These are phyloP conservation scores for Darwinula stevensoni DNA, from an alignment of 2,888 invertebrate species.

Conservation along the genomic window DNA sequence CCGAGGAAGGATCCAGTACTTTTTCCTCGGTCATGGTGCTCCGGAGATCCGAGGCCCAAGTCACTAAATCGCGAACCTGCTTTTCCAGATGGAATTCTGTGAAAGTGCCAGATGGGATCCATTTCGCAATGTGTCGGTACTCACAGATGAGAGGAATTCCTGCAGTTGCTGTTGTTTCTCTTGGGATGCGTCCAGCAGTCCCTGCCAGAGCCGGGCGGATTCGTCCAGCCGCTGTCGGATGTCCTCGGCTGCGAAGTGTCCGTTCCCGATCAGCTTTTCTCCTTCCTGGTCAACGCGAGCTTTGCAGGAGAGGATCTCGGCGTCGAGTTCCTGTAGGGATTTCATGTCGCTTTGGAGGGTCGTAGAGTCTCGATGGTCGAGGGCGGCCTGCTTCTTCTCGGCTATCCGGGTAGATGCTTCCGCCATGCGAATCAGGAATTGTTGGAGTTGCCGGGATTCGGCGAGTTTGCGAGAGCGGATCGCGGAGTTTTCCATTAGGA, in stretches of 20 bases:
- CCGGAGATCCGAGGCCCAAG: conserved; percentile 54
- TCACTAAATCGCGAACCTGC: conserved; percentile 50
- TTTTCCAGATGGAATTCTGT: too few relatives aligned
- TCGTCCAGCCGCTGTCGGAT: conserved; percentile 54
- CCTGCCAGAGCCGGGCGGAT: conserved; percentile 57
- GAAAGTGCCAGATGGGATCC: too few relatives aligned
- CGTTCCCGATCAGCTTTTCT: conserved; percentile 27
- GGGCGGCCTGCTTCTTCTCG: conserved; percentile 71
- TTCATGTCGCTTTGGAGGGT: conserved; percentile 91
- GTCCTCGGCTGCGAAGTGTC: conserved; percentile 67
- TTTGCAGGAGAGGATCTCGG: conserved; percentile 68
- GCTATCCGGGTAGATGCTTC: conserved; percentile 72
- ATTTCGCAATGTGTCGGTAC: too few relatives aligned
- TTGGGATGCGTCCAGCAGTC: conserved; percentile 47
- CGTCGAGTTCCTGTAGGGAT: conserved; percentile 81
- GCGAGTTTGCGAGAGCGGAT: conserved; percentile 38
- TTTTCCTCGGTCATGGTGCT: conserved; percentile 44
- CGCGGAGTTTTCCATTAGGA: conserved; percentile 31
- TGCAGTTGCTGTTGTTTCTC: conserved; percentile 53
- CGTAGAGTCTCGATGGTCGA: conserved; percentile 79
- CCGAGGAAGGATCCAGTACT: conserved; percentile 46
- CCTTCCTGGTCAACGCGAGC: conserved; percentile 55
- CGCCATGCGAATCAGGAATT: conserved; percentile 54
- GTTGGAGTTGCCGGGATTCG: conserved; percentile 63
- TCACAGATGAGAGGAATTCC: conserved; percentile 74